These are phyloP conservation scores for Bombus balteatus DNA, from an alignment of 1,140 invertebrate species.

Conservation along the genomic window DNA sequence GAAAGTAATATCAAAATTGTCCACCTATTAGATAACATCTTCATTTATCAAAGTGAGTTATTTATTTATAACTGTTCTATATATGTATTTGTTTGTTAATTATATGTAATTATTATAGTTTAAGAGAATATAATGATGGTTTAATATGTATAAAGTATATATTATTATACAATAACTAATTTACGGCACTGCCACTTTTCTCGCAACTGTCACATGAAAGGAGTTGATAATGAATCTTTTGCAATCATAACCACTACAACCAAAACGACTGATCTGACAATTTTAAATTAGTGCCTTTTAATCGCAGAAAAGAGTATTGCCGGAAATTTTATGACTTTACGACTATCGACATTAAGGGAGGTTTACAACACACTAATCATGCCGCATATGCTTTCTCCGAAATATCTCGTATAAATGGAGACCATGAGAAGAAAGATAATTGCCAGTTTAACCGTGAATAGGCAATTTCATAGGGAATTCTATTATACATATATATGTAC, in stretches of 20 bases:
- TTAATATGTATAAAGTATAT: not conserved
- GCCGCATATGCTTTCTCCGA: not conserved
- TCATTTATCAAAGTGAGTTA: too few species aligned
- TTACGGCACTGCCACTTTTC: constrained; percentile 66
- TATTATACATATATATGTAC: not conserved
- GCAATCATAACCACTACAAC: not conserved
- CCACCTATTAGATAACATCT: too few species aligned
- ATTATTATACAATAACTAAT: not conserved
- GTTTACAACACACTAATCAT: not conserved
- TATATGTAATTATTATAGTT: not conserved
- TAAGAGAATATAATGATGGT: not conserved
- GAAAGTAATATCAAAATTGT: too few species aligned
- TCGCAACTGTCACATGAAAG: constrained; percentile 59
- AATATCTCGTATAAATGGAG: not conserved
- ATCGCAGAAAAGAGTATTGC: not conserved
- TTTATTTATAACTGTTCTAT: not conserved
- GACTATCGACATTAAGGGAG: not conserved
- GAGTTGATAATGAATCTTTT: not conserved
- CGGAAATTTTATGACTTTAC: not conserved
- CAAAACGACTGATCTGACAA: not conserved
- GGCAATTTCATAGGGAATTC: not conserved
- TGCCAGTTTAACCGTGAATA: not conserved
- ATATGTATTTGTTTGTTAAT: not conserved
- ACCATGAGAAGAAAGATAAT: not conserved
- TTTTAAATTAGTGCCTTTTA: not conserved